Conservation (phyloP, 2,888 invertebrate genomes). For the Rhagium mordax region DNA sequence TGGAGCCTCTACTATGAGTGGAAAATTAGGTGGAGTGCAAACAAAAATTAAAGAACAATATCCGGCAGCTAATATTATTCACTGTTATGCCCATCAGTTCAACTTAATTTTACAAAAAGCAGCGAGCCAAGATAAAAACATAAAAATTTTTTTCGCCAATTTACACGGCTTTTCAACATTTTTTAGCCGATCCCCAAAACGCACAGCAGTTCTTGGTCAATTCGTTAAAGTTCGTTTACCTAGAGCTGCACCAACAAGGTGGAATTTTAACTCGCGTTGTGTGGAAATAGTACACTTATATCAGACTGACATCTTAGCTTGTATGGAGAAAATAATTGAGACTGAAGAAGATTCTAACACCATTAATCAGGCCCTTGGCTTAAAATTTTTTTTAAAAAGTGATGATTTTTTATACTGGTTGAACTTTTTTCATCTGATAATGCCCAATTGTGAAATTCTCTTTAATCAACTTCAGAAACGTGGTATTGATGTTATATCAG, state of each 20-base stretch:
- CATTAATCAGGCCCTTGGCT: conserved; percentile 28
- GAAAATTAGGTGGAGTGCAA: conserved; percentile 32
- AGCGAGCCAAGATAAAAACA: background rate
- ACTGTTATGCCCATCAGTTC: no score
- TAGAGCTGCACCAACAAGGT: conserved; percentile 30
- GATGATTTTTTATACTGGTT: conserved; percentile 34
- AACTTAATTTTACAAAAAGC: no score
- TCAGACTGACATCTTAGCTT: conserved; percentile 15
- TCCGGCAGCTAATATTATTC: no score
- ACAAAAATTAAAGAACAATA: no score
- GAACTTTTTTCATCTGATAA: conserved; percentile 25
- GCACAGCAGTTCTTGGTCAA: conserved; percentile 33
- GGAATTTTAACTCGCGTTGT: conserved; percentile 34
- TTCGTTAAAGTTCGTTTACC: conserved; percentile 30
- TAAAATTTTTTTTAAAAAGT: conserved; percentile 9
- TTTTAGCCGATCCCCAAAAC: conserved; percentile 35
- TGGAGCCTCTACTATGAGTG: conserved; percentile 32
- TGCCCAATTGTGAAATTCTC: conserved; percentile 19
- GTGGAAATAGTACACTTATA: conserved; percentile 22
- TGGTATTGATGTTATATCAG: conserved; percentile 3
- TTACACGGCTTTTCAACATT: conserved; percentile 35
- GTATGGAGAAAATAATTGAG: conserved; percentile 30
- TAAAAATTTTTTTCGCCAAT: conserved; percentile 36
- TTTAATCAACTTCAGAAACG: conserved; percentile 7
- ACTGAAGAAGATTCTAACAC: conserved; percentile 17